Percentiles rank a stretch among this genome's conserved stretches.
Evolutionary conservation across 1,140 invertebrate genomes (phyloP).

Genomic region (Bombus confusus): DNA sequence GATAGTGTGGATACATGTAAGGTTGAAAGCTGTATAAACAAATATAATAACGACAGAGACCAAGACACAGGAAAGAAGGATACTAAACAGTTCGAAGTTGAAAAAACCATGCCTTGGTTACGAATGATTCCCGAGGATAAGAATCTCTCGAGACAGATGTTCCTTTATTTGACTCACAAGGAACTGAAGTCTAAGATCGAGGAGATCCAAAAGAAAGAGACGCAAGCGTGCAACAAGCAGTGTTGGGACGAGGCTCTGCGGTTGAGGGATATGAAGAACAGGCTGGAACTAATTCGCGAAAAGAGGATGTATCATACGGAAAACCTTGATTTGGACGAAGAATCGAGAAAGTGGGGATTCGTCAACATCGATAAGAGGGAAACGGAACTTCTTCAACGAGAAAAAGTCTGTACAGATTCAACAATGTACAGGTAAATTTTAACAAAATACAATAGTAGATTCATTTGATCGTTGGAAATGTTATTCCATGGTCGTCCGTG

Average conservation of each 20-base stretch:
- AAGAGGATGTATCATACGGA: conserved; percentile 70
- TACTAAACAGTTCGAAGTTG: conserved; percentile 56
- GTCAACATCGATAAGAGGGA: conserved; percentile 68
- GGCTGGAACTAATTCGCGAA: conserved; percentile 71
- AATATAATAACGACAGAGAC: not conserved
- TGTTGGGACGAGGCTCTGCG: conserved; percentile 76
- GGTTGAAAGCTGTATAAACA: not conserved
- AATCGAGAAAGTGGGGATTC: conserved; percentile 63
- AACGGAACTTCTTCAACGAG: conserved; percentile 63
- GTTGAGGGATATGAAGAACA: conserved; percentile 77
- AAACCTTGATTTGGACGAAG: conserved; percentile 68
- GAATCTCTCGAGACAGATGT: conserved; percentile 74
- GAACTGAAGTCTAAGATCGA: conserved; percentile 74
- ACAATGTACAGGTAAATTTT: conserved; percentile 72
- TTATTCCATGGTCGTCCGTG: not conserved
- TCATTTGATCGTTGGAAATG: not conserved
- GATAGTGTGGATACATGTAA: no score
- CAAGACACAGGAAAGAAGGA: not conserved
- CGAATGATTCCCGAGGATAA: conserved; percentile 62
- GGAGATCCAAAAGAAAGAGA: conserved; percentile 73
- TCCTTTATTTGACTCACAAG: conserved; percentile 74
- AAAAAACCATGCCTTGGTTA: conserved; percentile 67
- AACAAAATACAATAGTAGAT: not conserved
- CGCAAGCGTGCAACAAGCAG: conserved; percentile 69
- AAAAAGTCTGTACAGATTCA: conserved; percentile 64